phyloP scores from a whole-genome alignment of 2,888 invertebrate genomes.

The Invenusta paracnida region DNA sequence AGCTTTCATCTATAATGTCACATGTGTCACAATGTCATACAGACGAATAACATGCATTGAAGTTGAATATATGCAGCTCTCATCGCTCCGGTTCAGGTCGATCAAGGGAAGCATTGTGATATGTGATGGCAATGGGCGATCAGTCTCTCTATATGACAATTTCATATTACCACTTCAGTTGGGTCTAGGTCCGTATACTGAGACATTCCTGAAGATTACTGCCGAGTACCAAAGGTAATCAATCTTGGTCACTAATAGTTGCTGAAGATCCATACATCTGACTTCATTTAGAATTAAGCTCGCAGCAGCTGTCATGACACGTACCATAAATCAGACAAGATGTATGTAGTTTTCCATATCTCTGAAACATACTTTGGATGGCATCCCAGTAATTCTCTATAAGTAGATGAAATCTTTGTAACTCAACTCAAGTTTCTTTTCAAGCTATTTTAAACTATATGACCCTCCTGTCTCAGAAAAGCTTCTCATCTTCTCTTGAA shows the following conservation, averaged over 20 bases:
- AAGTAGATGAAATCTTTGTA: neutral
- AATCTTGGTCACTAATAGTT: neutral
- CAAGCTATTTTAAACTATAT: neutral
- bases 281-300: neutral
- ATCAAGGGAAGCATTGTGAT: neutral
- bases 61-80: neutral
- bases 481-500: neutral
- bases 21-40: neutral
- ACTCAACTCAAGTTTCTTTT: neutral
- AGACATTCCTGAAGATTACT: neutral
- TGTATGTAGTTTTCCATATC: no score
- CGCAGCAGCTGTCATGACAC: neutral
- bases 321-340: no score
- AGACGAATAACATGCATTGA: neutral
- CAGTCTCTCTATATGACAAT: neutral
- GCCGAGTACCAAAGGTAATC: neutral
- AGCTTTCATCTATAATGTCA: no score
- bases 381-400: neutral
- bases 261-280: neutral
- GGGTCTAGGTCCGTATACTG: neutral
- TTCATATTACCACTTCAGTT: neutral
- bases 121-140: neutral
- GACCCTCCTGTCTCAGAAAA: neutral
- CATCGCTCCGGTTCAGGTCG: neutral
- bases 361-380: neutral